Conservation (phyloP, 2,113 vertebrate genomes). For the Nothobranchius furzeri region DNA sequence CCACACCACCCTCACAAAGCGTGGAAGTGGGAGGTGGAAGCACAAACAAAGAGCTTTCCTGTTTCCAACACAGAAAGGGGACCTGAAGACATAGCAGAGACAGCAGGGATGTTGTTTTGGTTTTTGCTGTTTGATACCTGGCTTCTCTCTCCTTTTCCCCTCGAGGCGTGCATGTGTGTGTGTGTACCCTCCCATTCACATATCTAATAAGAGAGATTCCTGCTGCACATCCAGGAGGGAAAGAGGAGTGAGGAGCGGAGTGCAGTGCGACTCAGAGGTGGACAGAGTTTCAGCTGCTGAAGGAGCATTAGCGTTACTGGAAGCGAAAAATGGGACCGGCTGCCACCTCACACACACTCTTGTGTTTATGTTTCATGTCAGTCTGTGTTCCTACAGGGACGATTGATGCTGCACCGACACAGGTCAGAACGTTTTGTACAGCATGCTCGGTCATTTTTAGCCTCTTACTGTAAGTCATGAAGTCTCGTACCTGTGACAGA, state of each 20-base stretch:
- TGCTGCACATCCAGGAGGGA: conserved; percentile 20
- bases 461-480: no score
- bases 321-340: conserved; percentile 72
- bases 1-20: conserved; percentile 60
- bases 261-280: conserved; percentile 6
- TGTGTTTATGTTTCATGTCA: conserved; percentile 66
- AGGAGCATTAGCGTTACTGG: conserved; percentile 29
- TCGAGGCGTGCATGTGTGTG: background rate
- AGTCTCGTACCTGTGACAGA: no score
- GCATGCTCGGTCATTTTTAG: no score
- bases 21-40: conserved; percentile 72
- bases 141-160: background rate
- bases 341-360: conserved; percentile 56
- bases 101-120: conserved; percentile 3
- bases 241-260: conserved; percentile 22
- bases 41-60: conserved; percentile 69
- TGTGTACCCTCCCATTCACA: conserved; percentile 37
- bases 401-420: conserved; percentile 36
- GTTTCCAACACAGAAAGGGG: conserved; percentile 43
- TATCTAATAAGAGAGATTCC: conserved; percentile 25
- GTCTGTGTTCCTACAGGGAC: conserved; percentile 44
- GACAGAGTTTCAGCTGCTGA: conserved; percentile 31
- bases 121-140: conserved; percentile 19
- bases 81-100: background rate
- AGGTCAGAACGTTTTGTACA: conserved; percentile 63